Evolutionary conservation across 2,888 invertebrate species (phyloP).

Genomic region (Selenia dentaria): DNA sequence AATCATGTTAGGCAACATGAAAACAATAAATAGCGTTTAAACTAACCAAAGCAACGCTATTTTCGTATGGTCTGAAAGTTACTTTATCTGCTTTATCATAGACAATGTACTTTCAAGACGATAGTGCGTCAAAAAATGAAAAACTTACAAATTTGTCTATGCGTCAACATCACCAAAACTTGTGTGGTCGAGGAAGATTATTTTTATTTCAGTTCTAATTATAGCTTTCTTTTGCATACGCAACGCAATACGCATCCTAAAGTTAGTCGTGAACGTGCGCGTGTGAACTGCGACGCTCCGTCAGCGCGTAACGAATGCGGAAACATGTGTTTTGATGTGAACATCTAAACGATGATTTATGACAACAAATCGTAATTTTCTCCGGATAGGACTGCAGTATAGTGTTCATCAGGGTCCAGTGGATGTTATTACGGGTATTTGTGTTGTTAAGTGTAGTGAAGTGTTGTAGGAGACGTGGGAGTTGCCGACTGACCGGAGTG

Average conservation of each 20-base stretch:
- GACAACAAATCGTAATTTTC: constrained; percentile 69
- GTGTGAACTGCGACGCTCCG: constrained; percentile 53
- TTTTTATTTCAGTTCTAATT: constrained; percentile 72
- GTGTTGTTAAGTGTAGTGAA: constrained; percentile 27
- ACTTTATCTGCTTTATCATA: constrained; percentile 39
- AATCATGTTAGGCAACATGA: constrained; percentile 46
- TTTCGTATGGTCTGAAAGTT: constrained; percentile 17
- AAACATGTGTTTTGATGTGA: constrained; percentile 83
- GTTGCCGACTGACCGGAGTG: constrained; percentile 55
- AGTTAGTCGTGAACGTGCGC: constrained; percentile 61
- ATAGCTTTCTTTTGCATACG: constrained; percentile 66
- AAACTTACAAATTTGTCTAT: constrained; percentile 55
- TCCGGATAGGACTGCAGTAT: constrained; percentile 41
- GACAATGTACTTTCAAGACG: constrained; percentile 44
- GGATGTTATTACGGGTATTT: constrained; percentile 19
- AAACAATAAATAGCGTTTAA: constrained; percentile 27
- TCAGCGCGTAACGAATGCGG: constrained; percentile 57
- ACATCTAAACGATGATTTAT: constrained; percentile 69
- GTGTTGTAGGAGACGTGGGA: constrained; percentile 47
- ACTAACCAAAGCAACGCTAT: not conserved
- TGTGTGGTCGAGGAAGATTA: constrained; percentile 71
- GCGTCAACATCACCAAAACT: constrained; percentile 65
- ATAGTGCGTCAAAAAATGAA: constrained; percentile 60
- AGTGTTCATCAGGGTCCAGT: constrained; percentile 34
- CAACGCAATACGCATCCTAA: constrained; percentile 54